These are phyloP conservation scores for Sphenodon punctatus DNA, from an alignment of 2,797 vertebrate genomes.

Conservation along the genomic window DNA sequence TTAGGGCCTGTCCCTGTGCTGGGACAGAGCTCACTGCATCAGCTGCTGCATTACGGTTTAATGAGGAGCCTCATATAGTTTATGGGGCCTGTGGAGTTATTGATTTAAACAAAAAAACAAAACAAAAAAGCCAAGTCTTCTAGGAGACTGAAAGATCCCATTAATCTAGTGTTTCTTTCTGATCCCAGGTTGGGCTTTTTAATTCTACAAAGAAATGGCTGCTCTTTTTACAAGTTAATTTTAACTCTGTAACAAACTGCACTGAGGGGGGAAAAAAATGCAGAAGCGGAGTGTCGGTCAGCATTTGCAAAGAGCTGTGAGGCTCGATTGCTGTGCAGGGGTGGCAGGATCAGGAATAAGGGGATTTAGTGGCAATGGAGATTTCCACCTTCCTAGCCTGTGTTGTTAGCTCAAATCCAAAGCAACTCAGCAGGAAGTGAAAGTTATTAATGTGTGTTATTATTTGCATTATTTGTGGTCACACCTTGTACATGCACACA, in stretches of 20 bases:
- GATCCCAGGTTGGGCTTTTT: neutral
- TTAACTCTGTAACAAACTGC: neutral
- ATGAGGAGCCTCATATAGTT: neutral
- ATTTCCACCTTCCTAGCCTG: neutral
- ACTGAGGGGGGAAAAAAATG: neutral
- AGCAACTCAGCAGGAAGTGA: neutral
- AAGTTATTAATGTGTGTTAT: neutral
- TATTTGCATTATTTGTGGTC: neutral
- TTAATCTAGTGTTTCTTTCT: neutral
- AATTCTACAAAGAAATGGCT: neutral
- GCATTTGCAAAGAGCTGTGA: neutral
- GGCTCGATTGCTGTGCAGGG: neutral
- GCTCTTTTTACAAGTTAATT: neutral
- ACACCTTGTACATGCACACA: neutral
- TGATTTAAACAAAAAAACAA: neutral
- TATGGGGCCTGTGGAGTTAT: neutral
- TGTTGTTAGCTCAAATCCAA: neutral
- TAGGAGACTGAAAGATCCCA: neutral
- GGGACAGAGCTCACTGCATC: neutral
- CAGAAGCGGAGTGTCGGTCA: neutral
- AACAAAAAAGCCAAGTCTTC: neutral
- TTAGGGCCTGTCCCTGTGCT: neutral
- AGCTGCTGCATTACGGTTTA: neutral
- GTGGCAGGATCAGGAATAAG: neutral
- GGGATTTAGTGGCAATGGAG: neutral